Percentiles rank a stretch among this genome's conserved stretches.
phyloP scores from a whole-genome alignment of 2,888 invertebrate species.

The Nasonovia ribisnigri region DNA sequence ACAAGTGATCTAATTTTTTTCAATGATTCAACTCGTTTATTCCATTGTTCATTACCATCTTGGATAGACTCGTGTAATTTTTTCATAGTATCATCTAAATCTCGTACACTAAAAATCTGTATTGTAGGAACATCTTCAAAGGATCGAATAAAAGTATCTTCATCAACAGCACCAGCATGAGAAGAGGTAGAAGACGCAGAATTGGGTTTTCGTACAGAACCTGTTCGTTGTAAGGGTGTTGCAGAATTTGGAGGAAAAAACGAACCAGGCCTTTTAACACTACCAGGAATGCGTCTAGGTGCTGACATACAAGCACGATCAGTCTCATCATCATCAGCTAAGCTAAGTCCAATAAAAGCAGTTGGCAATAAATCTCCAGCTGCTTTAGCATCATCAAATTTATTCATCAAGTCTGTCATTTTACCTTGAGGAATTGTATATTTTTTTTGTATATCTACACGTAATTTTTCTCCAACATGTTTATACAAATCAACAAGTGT shows the following conservation, averaged over 20 bases:
- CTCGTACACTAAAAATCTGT: conserved; percentile 85
- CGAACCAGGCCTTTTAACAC: conserved; percentile 51
- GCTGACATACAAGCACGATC: conserved; percentile 55
- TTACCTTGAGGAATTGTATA: conserved; percentile 83
- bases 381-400: conserved; percentile 87
- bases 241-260: conserved; percentile 55
- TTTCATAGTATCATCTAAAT: conserved; percentile 85
- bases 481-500: conserved; percentile 91
- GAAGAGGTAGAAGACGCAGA: conserved; percentile 62
- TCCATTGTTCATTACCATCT: conserved; percentile 92
- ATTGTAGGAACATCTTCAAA: conserved; percentile 88
- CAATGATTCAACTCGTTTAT: conserved; percentile 92
- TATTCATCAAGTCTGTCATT: conserved; percentile 78
- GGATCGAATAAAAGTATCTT: conserved; percentile 86
- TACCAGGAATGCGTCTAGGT: conserved; percentile 59
- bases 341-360: conserved; percentile 71
- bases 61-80: conserved; percentile 81
- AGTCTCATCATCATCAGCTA: conserved; percentile 65
- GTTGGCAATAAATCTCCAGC: conserved; percentile 85
- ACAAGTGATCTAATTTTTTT: conserved; percentile 88
- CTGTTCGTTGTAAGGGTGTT: conserved; percentile 53
- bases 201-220: conserved; percentile 60
- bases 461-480: conserved; percentile 90
- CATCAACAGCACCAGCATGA: conserved; percentile 87
- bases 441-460: conserved; percentile 85